Evolutionary conservation across 2,113 vertebrate species (phyloP).

Genomic region (Myxocyprinus asiaticus): DNA sequence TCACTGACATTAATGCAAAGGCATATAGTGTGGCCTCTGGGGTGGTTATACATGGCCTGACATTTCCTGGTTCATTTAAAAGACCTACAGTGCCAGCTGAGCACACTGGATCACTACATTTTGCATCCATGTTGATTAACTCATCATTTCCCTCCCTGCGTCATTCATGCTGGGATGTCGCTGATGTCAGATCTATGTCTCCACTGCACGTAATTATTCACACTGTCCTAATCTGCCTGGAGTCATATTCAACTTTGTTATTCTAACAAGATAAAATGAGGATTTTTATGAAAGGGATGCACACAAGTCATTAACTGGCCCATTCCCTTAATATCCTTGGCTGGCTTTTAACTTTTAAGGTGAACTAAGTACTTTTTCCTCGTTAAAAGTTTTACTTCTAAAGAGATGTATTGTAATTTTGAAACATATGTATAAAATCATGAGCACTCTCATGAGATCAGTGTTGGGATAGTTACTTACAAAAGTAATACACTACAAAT

Average conservation of each 20-base stretch:
- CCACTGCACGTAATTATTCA: slow-evolving; percentile 3
- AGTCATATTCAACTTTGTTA: background rate
- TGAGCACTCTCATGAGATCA: no score
- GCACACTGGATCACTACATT: slow-evolving; percentile 39
- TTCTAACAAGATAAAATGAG: background rate
- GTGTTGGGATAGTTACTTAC: no score
- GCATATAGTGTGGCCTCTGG: background rate
- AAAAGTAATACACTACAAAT: no score
- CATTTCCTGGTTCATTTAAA: slow-evolving; percentile 53
- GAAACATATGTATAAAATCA: no score
- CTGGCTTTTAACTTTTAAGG: no score
- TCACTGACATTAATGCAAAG: slow-evolving; percentile 26
- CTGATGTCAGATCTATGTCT: background rate
- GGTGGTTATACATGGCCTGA: slow-evolving; percentile 32
- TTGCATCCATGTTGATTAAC: slow-evolving; percentile 28
- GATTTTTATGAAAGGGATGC: background rate
- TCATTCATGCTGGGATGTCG: slow-evolving; percentile 33
- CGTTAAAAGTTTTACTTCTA: no score
- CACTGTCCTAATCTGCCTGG: background rate
- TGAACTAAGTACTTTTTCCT: no score
- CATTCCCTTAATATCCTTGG: background rate
- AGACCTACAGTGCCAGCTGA: slow-evolving; percentile 45
- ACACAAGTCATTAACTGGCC: background rate
- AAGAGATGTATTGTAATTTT: no score
- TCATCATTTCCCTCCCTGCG: slow-evolving; percentile 19